Evolutionary conservation across 2,113 vertebrate species (phyloP), one percentile per base, ranked within the genome.

Genomic region (Harpagus bidentatus): DNA sequence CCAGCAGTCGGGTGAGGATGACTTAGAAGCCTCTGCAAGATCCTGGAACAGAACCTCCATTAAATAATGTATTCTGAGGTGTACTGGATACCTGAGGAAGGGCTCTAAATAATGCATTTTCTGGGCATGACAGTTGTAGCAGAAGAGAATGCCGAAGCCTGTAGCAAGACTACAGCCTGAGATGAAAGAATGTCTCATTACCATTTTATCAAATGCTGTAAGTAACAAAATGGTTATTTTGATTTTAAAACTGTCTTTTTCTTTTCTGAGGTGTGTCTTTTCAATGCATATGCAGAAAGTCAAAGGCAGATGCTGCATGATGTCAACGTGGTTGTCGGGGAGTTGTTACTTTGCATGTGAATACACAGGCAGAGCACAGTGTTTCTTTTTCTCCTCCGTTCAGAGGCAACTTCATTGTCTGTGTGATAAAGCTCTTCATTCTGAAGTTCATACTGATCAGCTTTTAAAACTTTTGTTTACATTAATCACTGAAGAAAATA

Each of bases 181-280:
- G 96, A 95, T 96, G 98, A 98, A 97, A 99, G 98, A 97, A 99
- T 99, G 99, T 99, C 99, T 99, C 99, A 99, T 98, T 99, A 99
- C 94, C 99, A 99, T 98, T 99, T 99, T 97, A 99, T 99, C 98
- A 99, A 99, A 98, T 99, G 99, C 98, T 99, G 99, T 99, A 98
- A 99, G 99, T 99, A 99, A 93, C 93, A 96, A 86, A 95, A 97
- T 47, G 31, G 34, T 26, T 92, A 36, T 96, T 93, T 92, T 91
- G 55, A 61, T 95, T 93, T 53, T 93, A 36, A 53, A 85, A 36
- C 13, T 55, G 61, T 62, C 38, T 67, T 91, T 96, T 91, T 86
- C 38, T 95, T 97, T 84, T 80, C 67, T 19, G 71, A 82, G 86
- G 58, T 94, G 79, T 88, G 81, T 87, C 73, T 94, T 96, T 95